These are phyloP conservation scores for Tiaroga cobitis DNA, from an alignment of 2,797 vertebrate genomes.

Conservation along the genomic window DNA sequence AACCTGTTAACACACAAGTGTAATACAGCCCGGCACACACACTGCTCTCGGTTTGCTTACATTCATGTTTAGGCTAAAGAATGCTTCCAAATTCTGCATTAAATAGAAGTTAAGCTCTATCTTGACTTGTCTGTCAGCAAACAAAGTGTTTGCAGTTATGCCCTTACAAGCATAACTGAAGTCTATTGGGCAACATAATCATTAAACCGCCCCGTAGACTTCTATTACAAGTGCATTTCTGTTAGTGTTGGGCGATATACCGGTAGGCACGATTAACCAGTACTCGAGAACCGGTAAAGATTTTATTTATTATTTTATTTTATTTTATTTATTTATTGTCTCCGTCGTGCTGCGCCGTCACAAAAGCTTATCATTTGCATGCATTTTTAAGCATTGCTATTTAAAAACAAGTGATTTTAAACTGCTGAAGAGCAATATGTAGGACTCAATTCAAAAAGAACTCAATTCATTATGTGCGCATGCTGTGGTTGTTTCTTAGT, in stretches of 20 bases:
- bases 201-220: not conserved
- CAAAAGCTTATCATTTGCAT: not conserved
- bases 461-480: not conserved
- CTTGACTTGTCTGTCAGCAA: not conserved
- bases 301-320: too few relatives aligned
- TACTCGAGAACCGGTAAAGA: not conserved
- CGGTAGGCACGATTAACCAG: not conserved
- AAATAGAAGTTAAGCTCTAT: not conserved
- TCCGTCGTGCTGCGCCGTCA: not conserved
- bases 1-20: slow-evolving; percentile 35
- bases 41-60: not conserved
- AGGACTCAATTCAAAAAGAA: too few relatives aligned
- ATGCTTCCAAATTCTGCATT: not conserved
- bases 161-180: not conserved
- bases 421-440: not conserved
- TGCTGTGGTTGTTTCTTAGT: not conserved
- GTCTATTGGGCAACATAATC: not conserved
- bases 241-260: not conserved
- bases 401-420: not conserved
- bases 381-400: not conserved
- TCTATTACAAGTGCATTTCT: not conserved
- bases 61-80: not conserved
- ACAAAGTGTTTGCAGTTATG: not conserved
- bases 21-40: slow-evolving; percentile 16
- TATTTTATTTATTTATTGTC: too few relatives aligned